Percentiles rank a stretch among this genome's conserved stretches.
Conservation (phyloP, 2,797 vertebrate genomes). For the Prionace glauca region DNA sequence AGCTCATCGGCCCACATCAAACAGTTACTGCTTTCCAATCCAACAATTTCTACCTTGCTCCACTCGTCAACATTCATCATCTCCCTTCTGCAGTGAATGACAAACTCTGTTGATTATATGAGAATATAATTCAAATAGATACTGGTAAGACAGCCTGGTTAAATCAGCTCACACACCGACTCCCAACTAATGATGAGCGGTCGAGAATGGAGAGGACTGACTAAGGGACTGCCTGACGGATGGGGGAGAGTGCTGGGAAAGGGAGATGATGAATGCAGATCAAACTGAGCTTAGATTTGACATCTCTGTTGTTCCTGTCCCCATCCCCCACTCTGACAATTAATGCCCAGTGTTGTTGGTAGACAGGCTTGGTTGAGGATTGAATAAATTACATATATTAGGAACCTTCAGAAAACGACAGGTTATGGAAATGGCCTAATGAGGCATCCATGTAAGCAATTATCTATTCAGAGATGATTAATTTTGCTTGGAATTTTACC, state of each 20-base stretch:
- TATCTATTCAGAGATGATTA: slow-evolving; percentile 21
- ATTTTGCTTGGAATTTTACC: slow-evolving; percentile 28
- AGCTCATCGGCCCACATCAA: background rate
- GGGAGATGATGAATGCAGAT: background rate
- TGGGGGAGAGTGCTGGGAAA: background rate
- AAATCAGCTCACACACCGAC: background rate
- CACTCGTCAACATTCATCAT: background rate
- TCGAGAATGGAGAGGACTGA: background rate
- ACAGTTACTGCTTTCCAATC: background rate
- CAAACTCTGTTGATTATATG: background rate
- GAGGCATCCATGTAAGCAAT: slow-evolving; percentile 30
- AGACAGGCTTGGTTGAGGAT: background rate
- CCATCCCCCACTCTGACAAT: background rate
- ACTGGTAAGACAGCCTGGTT: background rate
- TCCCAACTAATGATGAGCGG: background rate
- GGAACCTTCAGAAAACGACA: background rate
- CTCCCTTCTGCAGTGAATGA: background rate
- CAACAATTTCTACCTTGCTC: background rate
- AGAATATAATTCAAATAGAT: background rate
- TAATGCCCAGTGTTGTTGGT: background rate
- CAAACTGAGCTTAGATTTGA: background rate
- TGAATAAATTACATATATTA: slow-evolving; percentile 12
- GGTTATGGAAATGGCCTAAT: slow-evolving; percentile 23
- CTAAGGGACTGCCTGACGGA: background rate
- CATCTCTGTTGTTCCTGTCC: background rate